phyloP scores from a whole-genome alignment of 2,888 invertebrate genomes.

The Anarsia innoxiella region DNA sequence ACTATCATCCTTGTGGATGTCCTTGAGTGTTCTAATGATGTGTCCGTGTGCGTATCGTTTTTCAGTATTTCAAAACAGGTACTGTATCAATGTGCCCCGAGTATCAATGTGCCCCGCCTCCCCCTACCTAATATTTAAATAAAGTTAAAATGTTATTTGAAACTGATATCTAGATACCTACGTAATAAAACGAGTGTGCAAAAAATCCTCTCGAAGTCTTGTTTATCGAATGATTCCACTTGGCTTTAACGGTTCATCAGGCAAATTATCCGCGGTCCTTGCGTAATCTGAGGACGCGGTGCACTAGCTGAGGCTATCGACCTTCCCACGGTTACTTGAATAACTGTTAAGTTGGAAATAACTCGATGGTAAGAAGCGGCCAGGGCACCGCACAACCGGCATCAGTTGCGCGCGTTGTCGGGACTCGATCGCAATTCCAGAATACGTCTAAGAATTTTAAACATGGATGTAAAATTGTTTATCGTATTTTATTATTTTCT shows the following conservation, averaged over 20 bases:
- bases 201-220: no score
- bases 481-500: constrained; percentile 27
- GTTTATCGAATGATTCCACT: no score
- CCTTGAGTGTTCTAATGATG: no score
- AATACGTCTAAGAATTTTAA: constrained; percentile 11
- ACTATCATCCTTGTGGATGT: no score
- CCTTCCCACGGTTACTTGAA: constrained; percentile 68
- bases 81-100: no score
- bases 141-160: no score
- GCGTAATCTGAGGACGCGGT: constrained; percentile 55
- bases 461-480: constrained; percentile 18
- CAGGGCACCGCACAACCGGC: constrained; percentile 45
- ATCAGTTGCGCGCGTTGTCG: constrained; percentile 46
- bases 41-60: no score
- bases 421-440: constrained; percentile 40
- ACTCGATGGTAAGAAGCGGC: constrained; percentile 49
- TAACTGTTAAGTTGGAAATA: constrained; percentile 72
- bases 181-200: no score
- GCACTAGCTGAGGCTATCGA: constrained; percentile 67
- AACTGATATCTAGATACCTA: no score
- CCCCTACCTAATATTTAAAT: no score
- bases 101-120: no score
- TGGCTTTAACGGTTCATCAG: constrained; percentile 28
- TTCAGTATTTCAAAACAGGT: no score
- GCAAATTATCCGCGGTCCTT: constrained; percentile 46